phyloP scores from a whole-genome alignment of 2,888 invertebrate genomes.

The Odontothrips loti region DNA sequence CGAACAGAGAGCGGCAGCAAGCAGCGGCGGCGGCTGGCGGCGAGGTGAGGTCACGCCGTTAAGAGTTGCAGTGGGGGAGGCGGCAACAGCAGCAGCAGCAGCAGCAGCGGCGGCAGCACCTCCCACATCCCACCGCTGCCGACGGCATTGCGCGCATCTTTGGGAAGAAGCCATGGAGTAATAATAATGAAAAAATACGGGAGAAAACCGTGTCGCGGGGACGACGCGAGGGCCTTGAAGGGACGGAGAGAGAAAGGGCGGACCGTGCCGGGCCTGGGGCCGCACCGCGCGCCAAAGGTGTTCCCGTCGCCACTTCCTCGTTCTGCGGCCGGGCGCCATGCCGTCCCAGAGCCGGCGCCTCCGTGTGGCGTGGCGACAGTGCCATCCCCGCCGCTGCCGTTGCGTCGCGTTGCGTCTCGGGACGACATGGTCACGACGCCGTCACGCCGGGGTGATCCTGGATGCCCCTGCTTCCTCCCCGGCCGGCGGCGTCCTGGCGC shows the following conservation, averaged over 20 bases:
- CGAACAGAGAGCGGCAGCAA: too few species aligned
- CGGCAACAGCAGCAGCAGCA: too few species aligned
- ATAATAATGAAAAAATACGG: too few species aligned
- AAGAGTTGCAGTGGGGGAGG: too few species aligned
- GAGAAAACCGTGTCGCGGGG: not conserved
- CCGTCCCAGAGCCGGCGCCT: not conserved
- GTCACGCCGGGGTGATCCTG: not conserved
- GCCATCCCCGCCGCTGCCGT: not conserved
- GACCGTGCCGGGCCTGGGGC: too few species aligned
- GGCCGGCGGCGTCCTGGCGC: not conserved
- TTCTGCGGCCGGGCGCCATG: not conserved
- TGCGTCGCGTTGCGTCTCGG: not conserved
- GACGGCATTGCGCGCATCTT: too few species aligned
- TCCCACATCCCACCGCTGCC: too few species aligned
- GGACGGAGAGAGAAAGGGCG: not conserved
- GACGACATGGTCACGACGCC: not conserved
- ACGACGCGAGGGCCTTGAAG: not conserved
- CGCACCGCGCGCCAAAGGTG: too few species aligned
- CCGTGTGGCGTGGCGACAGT: not conserved
- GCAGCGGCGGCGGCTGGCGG: too few species aligned
- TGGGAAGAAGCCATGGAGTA: too few species aligned
- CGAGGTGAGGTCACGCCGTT: too few species aligned
- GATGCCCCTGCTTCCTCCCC: not conserved
- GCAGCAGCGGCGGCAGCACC: too few species aligned
- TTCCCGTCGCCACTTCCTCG: not conserved